phyloP scores from a whole-genome alignment of 1,140 invertebrate species.

The Drosophila sp. region DNA sequence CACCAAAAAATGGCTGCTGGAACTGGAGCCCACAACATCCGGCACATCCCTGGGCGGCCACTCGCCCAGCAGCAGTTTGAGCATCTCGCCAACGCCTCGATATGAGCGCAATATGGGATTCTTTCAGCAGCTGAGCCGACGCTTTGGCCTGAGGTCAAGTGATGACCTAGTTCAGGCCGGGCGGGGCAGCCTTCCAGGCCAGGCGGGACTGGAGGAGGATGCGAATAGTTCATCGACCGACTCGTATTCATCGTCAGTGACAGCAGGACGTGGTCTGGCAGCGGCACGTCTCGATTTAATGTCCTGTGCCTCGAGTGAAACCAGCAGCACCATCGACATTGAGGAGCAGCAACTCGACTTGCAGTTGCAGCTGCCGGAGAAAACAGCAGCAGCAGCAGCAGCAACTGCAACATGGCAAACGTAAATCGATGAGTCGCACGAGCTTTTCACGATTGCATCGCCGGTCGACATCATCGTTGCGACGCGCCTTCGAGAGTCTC shows the following conservation, averaged over 20 bases:
- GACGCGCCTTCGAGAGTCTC: slow-evolving; percentile 89
- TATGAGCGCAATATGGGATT: slow-evolving; percentile 86
- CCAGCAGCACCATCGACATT: slow-evolving; percentile 86
- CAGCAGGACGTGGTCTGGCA: slow-evolving; percentile 61
- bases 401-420: slow-evolving; percentile 41
- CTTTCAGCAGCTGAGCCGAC: slow-evolving; percentile 87
- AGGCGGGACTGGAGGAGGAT: slow-evolving; percentile 85
- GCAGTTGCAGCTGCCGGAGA: slow-evolving; percentile 51
- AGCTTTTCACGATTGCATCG: slow-evolving; percentile 86
- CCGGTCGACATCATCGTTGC: slow-evolving; percentile 88
- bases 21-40: slow-evolving; percentile 36
- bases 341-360: slow-evolving; percentile 60
- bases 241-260: slow-evolving; percentile 86
- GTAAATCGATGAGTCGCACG: slow-evolving; percentile 61
- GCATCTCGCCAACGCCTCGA: slow-evolving; percentile 85
- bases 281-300: slow-evolving; percentile 81
- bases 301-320: slow-evolving; percentile 87
- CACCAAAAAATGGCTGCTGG: slow-evolving; percentile 41
- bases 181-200: slow-evolving; percentile 54
- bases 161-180: slow-evolving; percentile 84
- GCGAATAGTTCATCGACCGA: slow-evolving; percentile 86
- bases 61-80: slow-evolving; percentile 63
- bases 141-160: slow-evolving; percentile 85
- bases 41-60: slow-evolving; percentile 6
- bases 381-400: slow-evolving; percentile 35